Percentiles rank a stretch among this genome's conserved stretches.
These are phyloP conservation scores for Rhipidura dahli DNA, from an alignment of 2,113 vertebrate species.

Conservation along the genomic window DNA sequence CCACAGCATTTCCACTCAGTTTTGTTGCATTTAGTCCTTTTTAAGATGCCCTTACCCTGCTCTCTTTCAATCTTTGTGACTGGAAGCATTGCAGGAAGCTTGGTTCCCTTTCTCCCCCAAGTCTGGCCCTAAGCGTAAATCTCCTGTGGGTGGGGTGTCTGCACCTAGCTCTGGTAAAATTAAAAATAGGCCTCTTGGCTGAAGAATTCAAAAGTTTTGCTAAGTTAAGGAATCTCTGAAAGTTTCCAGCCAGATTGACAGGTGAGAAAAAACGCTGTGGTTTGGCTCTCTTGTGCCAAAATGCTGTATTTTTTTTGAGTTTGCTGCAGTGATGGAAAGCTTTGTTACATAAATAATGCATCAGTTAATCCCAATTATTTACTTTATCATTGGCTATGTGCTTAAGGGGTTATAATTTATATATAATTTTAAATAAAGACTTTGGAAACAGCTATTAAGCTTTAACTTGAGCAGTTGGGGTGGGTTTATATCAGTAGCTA, in stretches of 20 bases:
- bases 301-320: neutral
- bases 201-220: accelerated
- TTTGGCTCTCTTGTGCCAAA: neutral
- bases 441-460: neutral
- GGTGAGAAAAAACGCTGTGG: accelerated
- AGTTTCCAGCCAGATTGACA: neutral
- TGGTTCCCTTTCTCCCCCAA: neutral
- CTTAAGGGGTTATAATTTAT: neutral
- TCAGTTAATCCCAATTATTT: neutral
- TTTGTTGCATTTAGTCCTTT: neutral
- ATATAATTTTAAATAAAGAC: neutral
- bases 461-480: neutral
- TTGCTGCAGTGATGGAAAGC: neutral
- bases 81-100: neutral
- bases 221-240: neutral
- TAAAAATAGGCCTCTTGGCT: neutral
- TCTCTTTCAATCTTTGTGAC: neutral
- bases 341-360: neutral
- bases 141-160: neutral
- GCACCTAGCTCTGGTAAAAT: neutral
- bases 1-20: neutral
- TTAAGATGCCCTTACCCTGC: neutral
- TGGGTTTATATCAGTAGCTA: neutral
- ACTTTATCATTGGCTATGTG: neutral
- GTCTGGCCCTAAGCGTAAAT: neutral